Percentiles rank a stretch among this genome's conserved stretches.
Conservation (phyloP, 2,888 invertebrate genomes). For the Ormyrus rosae region DNA sequence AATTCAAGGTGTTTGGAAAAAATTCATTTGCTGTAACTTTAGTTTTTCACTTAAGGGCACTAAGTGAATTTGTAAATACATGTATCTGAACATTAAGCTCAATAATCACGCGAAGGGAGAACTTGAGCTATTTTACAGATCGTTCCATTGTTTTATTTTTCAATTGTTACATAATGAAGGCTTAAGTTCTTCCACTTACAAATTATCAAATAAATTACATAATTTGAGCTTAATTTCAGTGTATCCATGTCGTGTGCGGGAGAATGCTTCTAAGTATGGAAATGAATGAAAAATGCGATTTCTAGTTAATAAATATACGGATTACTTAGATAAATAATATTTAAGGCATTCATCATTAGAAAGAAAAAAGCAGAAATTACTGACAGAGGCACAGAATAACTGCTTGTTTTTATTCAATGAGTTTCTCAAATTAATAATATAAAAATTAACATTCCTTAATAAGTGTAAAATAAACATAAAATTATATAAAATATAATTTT, state of each 20-base stretch:
- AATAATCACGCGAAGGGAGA: conserved; percentile 8
- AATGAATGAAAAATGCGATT: conserved; percentile 34
- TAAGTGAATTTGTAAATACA: conserved; percentile 56
- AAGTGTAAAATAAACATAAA: conserved; percentile 26
- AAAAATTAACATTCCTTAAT: conserved; percentile 50
- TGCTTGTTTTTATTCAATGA: conserved; percentile 46
- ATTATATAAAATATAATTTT: conserved; percentile 4
- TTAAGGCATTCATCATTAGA: conserved; percentile 46
- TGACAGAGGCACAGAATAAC: conserved; percentile 46
- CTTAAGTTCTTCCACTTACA: conserved; percentile 35
- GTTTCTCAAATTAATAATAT: conserved; percentile 6
- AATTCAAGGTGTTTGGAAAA: conserved; percentile 53
- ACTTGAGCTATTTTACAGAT: conserved; percentile 26
- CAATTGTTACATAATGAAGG: background rate
- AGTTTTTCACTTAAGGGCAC: conserved; percentile 54
- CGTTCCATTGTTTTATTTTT: conserved; percentile 28
- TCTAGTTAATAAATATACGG: conserved; percentile 51
- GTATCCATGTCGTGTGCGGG: conserved; percentile 37
- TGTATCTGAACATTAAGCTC: conserved; percentile 50
- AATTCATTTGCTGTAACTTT: conserved; percentile 49
- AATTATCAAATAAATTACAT: background rate
- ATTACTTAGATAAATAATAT: conserved; percentile 53
- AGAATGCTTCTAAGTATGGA: conserved; percentile 26
- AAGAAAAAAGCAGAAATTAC: conserved; percentile 43
- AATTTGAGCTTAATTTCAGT: conserved; percentile 47